A percentile compares a stretch with the other conserved stretches of the same genome.
These are phyloP conservation scores for Oryzias melastigma DNA, from an alignment of 2,113 vertebrate species.

Conservation along the genomic window DNA sequence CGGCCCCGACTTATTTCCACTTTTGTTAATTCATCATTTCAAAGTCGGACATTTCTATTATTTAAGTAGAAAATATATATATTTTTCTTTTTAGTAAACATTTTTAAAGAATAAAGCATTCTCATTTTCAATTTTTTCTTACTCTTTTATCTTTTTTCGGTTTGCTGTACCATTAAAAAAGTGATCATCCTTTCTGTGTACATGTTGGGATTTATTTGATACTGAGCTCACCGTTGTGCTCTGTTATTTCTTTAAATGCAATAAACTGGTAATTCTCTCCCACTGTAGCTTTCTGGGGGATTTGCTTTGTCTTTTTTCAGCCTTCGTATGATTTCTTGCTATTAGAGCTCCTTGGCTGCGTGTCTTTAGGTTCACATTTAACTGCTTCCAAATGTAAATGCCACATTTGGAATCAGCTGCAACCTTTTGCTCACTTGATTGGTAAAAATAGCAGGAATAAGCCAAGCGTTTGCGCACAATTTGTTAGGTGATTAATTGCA, in stretches of 20 bases:
- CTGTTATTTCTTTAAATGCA: not conserved
- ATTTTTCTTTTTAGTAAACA: no score
- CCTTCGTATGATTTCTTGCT: not conserved
- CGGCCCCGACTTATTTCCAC: no score
- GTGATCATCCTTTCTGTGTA: not conserved
- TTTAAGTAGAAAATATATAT: no score
- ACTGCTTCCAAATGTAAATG: slow-evolving; percentile 4
- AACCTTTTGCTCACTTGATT: not conserved
- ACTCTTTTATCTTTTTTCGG: not conserved
- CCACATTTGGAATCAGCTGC: not conserved
- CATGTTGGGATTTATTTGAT: not conserved
- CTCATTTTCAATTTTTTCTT: no score
- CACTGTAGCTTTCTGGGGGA: slow-evolving; percentile 1
- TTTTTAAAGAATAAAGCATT: no score
- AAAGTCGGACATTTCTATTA: no score
- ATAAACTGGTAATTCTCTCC: not conserved
- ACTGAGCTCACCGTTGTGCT: not conserved
- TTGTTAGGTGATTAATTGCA: not conserved
- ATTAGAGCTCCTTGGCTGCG: not conserved
- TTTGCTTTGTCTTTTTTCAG: slow-evolving; percentile 5
- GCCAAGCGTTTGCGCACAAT: not conserved
- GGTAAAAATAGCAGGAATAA: not conserved
- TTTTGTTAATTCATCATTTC: no score
- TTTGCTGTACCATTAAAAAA: not conserved
- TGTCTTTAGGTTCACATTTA: not conserved